Evolutionary conservation across 2,797 vertebrate genomes (phyloP).

Genomic region (Neoniphon sammara): DNA sequence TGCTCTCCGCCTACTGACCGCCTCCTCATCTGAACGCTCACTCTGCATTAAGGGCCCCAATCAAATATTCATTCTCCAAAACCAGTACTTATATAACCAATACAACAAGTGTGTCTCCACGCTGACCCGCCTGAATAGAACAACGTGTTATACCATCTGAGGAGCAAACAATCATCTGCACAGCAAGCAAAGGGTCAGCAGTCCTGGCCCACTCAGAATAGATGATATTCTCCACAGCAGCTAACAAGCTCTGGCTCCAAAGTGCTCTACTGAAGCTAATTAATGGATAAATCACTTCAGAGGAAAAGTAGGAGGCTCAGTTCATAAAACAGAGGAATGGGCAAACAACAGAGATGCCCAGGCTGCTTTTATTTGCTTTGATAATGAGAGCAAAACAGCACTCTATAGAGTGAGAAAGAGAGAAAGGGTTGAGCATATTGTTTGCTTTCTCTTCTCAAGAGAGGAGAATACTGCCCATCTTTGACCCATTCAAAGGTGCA

Average conservation of each 20-base stretch:
- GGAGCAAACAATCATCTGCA: slow-evolving; percentile 64
- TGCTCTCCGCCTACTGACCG: slow-evolving; percentile 79
- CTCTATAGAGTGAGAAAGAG: slow-evolving; percentile 30
- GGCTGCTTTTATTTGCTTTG: slow-evolving; percentile 53
- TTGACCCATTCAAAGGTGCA: background rate
- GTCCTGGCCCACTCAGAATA: slow-evolving; percentile 57
- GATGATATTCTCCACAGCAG: slow-evolving; percentile 53
- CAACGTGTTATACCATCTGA: slow-evolving; percentile 58
- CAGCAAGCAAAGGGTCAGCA: slow-evolving; percentile 61
- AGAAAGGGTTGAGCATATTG: background rate
- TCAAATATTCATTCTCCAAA: slow-evolving; percentile 86
- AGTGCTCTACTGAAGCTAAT: slow-evolving; percentile 59
- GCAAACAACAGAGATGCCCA: slow-evolving; percentile 12
- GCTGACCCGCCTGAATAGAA: slow-evolving; percentile 68
- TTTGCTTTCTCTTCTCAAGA: background rate
- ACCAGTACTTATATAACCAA: slow-evolving; percentile 80
- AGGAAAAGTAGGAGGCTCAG: slow-evolving; percentile 43
- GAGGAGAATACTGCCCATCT: background rate
- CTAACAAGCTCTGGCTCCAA: slow-evolving; percentile 54
- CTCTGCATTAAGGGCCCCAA: slow-evolving; percentile 83
- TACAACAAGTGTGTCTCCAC: slow-evolving; percentile 68
- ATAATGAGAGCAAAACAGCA: slow-evolving; percentile 47
- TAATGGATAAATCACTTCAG: slow-evolving; percentile 67
- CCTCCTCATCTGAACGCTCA: slow-evolving; percentile 81
- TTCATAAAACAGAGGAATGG: slow-evolving; percentile 43